phyloP scores from a whole-genome alignment of 1,140 invertebrate genomes.

The Microplitis demolitor region DNA sequence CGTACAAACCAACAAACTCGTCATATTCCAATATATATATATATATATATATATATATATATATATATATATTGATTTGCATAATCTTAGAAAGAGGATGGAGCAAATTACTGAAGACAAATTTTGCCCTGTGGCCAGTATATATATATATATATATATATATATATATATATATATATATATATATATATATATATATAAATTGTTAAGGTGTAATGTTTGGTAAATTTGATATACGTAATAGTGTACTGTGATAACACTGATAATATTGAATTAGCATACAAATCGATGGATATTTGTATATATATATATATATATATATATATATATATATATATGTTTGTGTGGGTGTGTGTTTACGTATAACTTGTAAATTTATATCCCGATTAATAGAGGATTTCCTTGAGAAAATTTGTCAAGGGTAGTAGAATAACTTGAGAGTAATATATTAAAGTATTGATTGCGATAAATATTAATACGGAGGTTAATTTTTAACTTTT shows the following conservation, averaged over 20 bases:
- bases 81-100: not conserved
- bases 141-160: not conserved
- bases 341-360: too few relatives aligned
- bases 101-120: not conserved
- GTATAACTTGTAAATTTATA: not conserved
- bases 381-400: not conserved
- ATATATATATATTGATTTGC: not conserved
- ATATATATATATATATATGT: too few relatives aligned
- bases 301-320: too few relatives aligned
- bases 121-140: not conserved
- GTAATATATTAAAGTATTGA: too few relatives aligned
- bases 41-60: too few relatives aligned
- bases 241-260: not conserved
- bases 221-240: not conserved
- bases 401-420: too few relatives aligned
- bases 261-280: slow-evolving; percentile 10
- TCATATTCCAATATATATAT: too few relatives aligned
- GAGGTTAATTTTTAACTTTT: too few relatives aligned
- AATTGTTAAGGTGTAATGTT: too few relatives aligned
- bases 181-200: not conserved
- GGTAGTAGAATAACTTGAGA: too few relatives aligned
- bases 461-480: too few relatives aligned
- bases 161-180: not conserved
- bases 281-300: slow-evolving; percentile 3
- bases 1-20: too few relatives aligned